Evolutionary conservation across 2,797 vertebrate species (phyloP).

Genomic region (Lutjanus campechanus): DNA sequence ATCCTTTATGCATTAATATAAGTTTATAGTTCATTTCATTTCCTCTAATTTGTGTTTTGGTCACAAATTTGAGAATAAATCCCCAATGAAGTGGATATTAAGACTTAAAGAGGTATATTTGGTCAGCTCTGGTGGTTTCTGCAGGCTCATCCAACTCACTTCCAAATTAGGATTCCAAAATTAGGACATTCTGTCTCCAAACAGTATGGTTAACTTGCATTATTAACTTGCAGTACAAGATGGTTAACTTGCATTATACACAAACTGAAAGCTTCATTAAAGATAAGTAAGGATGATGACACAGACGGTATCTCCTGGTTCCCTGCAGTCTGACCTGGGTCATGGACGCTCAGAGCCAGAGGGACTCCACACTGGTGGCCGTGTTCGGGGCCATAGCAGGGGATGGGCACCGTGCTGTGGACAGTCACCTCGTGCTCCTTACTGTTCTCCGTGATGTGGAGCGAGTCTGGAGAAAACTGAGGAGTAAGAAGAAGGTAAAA

Average conservation of each 20-base stretch:
- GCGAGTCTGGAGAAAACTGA: conserved; percentile 86
- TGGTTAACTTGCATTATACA: neutral
- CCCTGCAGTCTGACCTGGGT: conserved; percentile 81
- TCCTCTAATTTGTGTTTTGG: conserved; percentile 5
- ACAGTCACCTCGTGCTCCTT: conserved; percentile 81
- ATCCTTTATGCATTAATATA: neutral
- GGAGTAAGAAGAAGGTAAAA: neutral
- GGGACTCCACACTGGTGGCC: conserved; percentile 81
- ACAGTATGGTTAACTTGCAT: conserved; percentile 2
- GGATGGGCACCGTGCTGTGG: conserved; percentile 88
- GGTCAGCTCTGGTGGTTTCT: conserved; percentile 3
- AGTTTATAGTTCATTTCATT: neutral
- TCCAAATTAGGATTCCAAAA: too few relatives aligned
- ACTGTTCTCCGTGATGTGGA: conserved; percentile 86
- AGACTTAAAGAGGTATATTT: conserved; percentile 4
- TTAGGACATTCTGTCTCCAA: too few relatives aligned
- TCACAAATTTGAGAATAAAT: neutral
- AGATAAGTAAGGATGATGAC: neutral
- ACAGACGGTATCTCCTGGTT: neutral
- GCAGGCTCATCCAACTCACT: neutral
- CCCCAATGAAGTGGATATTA: neutral
- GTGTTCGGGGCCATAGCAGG: conserved; percentile 72
- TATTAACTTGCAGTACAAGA: too few relatives aligned
- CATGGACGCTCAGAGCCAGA: conserved; percentile 81
- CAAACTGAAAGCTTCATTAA: neutral